Percentiles rank a stretch among this genome's conserved stretches.
Conservation (phyloP, 2,797 vertebrate genomes). For the Rhinichthys osculus region DNA sequence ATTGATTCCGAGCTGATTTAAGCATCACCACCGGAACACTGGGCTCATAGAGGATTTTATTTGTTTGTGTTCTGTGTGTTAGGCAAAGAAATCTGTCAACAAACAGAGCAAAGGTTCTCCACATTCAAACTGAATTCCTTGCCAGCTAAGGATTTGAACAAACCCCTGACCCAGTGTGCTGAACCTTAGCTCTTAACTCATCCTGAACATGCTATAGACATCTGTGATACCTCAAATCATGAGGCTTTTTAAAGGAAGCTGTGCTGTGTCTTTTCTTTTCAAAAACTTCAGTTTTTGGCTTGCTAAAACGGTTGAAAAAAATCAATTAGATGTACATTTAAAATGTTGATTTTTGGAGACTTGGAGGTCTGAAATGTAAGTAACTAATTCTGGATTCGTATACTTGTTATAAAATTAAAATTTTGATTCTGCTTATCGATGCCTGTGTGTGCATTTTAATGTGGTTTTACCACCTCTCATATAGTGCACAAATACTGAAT, state of each 20-base stretch:
- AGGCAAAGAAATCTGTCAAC: conserved; percentile 43
- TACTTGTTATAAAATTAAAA: too few relatives aligned
- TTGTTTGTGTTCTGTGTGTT: conserved; percentile 51
- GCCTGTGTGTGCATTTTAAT: too few relatives aligned
- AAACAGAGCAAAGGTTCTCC: conserved; percentile 33
- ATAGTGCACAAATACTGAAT: too few relatives aligned
- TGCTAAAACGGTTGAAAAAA: neutral
- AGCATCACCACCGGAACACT: conserved; percentile 29
- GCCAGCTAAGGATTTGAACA: conserved; percentile 24
- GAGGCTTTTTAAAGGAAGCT: neutral
- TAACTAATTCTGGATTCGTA: too few relatives aligned
- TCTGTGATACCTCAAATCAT: neutral
- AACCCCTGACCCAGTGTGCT: neutral
- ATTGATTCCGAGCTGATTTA: conserved; percentile 34
- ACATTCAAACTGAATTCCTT: conserved; percentile 34
- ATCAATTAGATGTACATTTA: neutral
- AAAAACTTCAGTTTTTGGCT: neutral
- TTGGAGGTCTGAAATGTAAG: neutral
- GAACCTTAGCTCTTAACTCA: neutral
- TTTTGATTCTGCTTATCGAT: neutral
- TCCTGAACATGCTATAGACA: neutral
- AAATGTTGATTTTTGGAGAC: neutral
- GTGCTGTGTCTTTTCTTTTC: neutral
- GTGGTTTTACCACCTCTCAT: too few relatives aligned
- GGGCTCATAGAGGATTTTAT: conserved; percentile 41